Evolutionary conservation across 2,797 vertebrate genomes (phyloP).

Genomic region (Petrocephalus sullivani): DNA sequence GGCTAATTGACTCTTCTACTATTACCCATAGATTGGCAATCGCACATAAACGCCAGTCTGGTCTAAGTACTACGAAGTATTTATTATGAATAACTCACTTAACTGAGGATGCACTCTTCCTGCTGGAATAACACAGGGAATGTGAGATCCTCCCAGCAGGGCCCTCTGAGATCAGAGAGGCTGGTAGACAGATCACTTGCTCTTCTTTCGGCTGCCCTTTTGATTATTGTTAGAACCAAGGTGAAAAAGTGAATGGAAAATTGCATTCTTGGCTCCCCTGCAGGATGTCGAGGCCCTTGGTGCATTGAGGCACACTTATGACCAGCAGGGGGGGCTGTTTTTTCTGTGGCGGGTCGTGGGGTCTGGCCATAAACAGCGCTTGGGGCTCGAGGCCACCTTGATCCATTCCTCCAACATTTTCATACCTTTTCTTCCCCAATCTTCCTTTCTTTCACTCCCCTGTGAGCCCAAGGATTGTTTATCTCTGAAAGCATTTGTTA

Average conservation of each 20-base stretch:
- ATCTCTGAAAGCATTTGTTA: background rate
- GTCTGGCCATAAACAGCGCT: slow-evolving; percentile 39
- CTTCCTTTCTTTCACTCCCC: background rate
- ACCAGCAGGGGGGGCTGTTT: slow-evolving; percentile 41
- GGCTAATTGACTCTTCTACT: background rate
- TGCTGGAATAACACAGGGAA: background rate
- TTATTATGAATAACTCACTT: slow-evolving; percentile 11
- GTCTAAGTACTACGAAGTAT: background rate
- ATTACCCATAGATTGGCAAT: background rate
- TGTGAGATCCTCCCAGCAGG: slow-evolving; percentile 33
- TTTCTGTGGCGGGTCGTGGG: slow-evolving; percentile 33
- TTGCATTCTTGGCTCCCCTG: slow-evolving; percentile 48
- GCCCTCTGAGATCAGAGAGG: slow-evolving; percentile 55
- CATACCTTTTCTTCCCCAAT: background rate
- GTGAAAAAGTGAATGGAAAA: slow-evolving; percentile 64
- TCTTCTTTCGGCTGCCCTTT: slow-evolving; percentile 48
- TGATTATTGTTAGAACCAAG: slow-evolving; percentile 63
- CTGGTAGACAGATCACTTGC: slow-evolving; percentile 35
- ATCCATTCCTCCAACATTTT: background rate
- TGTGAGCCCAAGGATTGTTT: background rate
- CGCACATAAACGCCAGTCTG: slow-evolving; percentile 1
- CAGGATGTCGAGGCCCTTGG: slow-evolving; percentile 19
- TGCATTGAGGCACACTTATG: slow-evolving; percentile 23
- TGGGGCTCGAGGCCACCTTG: background rate
- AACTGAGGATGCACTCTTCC: background rate